Percentiles rank a stretch among this genome's conserved stretches.
These are phyloP conservation scores for Crossaster papposus DNA, from an alignment of 53 echinoderm and acorn worm species.

Conservation along the genomic window DNA sequence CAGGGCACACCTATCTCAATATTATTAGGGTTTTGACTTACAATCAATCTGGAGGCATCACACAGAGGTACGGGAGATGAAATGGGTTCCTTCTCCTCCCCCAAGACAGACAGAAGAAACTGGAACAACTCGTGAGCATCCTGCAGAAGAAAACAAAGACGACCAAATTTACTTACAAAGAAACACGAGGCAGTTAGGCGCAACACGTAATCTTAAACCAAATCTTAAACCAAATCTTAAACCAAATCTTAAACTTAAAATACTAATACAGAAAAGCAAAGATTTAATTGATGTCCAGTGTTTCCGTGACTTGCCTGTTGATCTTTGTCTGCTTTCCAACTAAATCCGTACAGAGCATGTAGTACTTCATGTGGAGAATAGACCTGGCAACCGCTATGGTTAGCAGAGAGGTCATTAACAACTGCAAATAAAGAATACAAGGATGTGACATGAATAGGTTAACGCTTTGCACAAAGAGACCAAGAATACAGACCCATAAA, in stretches of 20 bases:
- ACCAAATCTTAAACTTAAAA: neutral
- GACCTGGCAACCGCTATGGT: constrained; percentile 59
- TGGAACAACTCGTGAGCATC: constrained; percentile 97
- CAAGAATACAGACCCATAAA: neutral
- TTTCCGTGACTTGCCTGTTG: constrained; percentile 64
- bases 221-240: no score
- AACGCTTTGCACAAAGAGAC: neutral
- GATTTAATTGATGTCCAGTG: neutral
- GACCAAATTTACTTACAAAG: neutral
- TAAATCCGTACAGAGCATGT: constrained; percentile 73
- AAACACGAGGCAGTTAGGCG: no score
- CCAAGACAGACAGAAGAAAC: constrained; percentile 79
- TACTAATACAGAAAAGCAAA: neutral
- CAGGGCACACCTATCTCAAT: no score
- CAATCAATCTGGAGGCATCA: constrained; percentile 80
- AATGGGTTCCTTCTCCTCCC: constrained; percentile 73
- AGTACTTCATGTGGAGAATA: constrained; percentile 90
- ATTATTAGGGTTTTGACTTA: constrained; percentile 27
- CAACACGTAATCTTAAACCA: no score
- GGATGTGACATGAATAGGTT: neutral
- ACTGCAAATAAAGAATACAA: constrained; percentile 29
- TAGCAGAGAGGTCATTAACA: constrained; percentile 79
- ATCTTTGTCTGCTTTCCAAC: constrained; percentile 78
- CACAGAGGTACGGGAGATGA: constrained; percentile 75
- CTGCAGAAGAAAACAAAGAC: constrained; percentile 52